A percentile compares a stretch with the other conserved stretches of the same genome.
phyloP scores from a whole-genome alignment of 2,888 invertebrate species.

The Heliothis peltigera region DNA sequence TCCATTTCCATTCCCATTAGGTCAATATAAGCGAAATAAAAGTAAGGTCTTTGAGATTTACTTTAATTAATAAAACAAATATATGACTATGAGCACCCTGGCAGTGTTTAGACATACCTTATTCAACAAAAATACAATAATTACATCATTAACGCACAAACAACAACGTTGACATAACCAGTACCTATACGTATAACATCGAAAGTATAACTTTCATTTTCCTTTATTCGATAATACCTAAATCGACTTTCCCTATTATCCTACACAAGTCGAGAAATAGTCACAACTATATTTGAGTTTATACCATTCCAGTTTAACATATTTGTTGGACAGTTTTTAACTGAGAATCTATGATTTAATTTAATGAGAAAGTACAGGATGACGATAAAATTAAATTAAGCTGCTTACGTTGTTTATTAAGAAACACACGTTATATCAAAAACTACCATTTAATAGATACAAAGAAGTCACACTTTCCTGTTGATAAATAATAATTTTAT shows the following conservation, averaged over 20 bases:
- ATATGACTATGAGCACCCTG: not conserved
- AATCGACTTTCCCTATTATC: constrained; percentile 19
- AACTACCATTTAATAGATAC: no score
- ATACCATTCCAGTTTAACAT: no score
- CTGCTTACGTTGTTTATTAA: no score
- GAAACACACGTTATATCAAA: no score
- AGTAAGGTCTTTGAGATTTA: not conserved
- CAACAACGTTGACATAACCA: constrained; percentile 13
- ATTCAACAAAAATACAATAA: not conserved
- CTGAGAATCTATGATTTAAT: no score
- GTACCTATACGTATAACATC: constrained; percentile 2
- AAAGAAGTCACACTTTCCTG: no score
- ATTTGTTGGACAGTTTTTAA: no score
- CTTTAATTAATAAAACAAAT: constrained; percentile 4
- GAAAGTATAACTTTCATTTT: constrained; percentile 34
- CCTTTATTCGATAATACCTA: constrained; percentile 9
- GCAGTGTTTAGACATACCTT: not conserved
- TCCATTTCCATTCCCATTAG: not conserved
- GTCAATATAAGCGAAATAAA: constrained; percentile 13
- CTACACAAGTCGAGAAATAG: not conserved
- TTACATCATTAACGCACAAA: constrained; percentile 16
- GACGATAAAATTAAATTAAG: no score
- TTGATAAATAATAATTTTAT: no score
- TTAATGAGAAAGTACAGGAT: no score
- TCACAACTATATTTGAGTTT: no score